Evolutionary conservation across 2,888 invertebrate species (phyloP), one percentile per base, ranked within the genome.

Genomic region (Polietes domitor): DNA sequence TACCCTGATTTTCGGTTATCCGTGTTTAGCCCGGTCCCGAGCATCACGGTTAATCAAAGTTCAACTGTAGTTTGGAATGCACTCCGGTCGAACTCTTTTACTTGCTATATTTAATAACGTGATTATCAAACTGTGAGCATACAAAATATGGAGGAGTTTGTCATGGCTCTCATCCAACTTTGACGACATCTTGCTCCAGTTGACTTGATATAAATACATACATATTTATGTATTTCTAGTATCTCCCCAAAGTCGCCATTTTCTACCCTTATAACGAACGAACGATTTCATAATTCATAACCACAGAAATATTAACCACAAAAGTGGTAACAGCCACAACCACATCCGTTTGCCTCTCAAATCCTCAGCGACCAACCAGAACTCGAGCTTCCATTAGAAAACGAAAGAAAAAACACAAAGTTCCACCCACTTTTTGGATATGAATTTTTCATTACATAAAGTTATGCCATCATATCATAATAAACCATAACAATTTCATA

Each of bases 381-480:
- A 37, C 37, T 70, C n/a, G 41, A 68, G 9, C 10, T 61, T 77
- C 83, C 75, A 76, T 70, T 80, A 81, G 41, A 2, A 73, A 73
- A 43, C 7, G 24, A 53, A 71, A 6, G 12, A 63, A 71, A 10
- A 19, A 21, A 58, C 15, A 32, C 63, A 76, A 43, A 65, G 71
- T 28, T 75, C 83, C 83, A 84, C 83, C 80, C 83, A 80, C 80
- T 68, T n/a, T 72, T 83, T 80, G 74, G 9, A 81, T 81, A 81
- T 75, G 24, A 78, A 50, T 72, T 78, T 73, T 61, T 41, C 73
- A 68, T 61, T 78, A 73, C 63, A 84, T 68, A 84, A 84, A 84
- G 81, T 84, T 84, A 84, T 81, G 80, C 75, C 73, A 78, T 84
- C 78, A 81, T 81, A 78, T 81, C 80, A 81, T 84, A 83, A 83